Conservation (phyloP, 2,797 vertebrate genomes). For the Rhyacichthys aspro region DNA sequence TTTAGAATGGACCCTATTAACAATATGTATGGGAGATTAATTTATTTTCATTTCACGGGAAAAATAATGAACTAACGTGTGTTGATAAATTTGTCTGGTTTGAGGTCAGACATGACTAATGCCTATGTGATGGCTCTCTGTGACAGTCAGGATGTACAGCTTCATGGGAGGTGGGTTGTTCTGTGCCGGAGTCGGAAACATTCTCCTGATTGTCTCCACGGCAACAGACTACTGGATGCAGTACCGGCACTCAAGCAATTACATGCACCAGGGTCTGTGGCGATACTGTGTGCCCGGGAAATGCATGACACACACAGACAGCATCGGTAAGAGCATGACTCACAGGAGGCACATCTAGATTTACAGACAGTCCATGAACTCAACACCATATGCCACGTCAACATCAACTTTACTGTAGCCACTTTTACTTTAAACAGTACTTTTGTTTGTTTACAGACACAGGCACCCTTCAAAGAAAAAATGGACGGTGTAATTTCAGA, state of each 20-base stretch:
- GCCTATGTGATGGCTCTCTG: constrained; percentile 28
- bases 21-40: no score
- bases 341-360: no score
- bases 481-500: neutral
- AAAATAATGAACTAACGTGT: no score
- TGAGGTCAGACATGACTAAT: constrained; percentile 18
- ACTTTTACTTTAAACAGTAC: no score
- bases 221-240: constrained; percentile 89
- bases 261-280: constrained; percentile 87
- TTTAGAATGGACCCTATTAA: no score
- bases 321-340: constrained; percentile 73
- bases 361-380: no score
- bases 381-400: no score
- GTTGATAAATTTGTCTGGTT: neutral
- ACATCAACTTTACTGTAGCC: no score
- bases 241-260: constrained; percentile 83
- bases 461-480: no score
- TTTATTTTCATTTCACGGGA: no score
- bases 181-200: constrained; percentile 84
- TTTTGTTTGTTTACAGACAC: no score
- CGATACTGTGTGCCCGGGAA: constrained; percentile 85
- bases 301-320: constrained; percentile 85
- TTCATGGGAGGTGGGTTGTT: constrained; percentile 88
- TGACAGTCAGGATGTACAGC: constrained; percentile 83
- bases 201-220: constrained; percentile 86